Evolutionary conservation across 2,888 invertebrate species (phyloP).

Genomic region (Trichopria drosophilae): DNA sequence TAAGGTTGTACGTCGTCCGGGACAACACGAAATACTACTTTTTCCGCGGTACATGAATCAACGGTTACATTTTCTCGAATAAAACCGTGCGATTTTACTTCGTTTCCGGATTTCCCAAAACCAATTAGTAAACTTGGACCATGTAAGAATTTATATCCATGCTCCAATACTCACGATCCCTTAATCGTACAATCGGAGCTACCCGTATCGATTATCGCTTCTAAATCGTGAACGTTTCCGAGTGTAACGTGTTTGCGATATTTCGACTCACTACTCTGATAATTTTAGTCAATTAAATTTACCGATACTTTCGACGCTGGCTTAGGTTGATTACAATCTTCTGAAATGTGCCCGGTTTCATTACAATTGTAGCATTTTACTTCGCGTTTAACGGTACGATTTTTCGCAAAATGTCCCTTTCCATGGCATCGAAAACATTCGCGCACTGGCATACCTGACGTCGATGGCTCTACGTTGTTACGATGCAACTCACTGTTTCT

Average conservation of each 20-base stretch:
- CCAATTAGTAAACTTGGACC: slow-evolving; percentile 19
- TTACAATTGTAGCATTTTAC: too few species aligned
- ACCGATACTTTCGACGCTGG: background rate
- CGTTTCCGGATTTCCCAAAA: slow-evolving; percentile 22
- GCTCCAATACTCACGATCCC: slow-evolving; percentile 26
- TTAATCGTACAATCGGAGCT: too few species aligned
- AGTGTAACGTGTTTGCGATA: slow-evolving; percentile 17
- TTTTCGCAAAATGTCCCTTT: too few species aligned
- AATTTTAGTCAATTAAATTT: too few species aligned
- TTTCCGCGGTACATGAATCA: slow-evolving; percentile 28
- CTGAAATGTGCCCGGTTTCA: background rate
- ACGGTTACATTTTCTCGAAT: slow-evolving; percentile 21
- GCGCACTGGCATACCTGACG: too few species aligned
- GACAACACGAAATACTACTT: slow-evolving; percentile 33
- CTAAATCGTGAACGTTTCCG: slow-evolving; percentile 8
- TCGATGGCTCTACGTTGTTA: background rate
- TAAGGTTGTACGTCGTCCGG: slow-evolving; percentile 35
- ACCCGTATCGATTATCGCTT: too few species aligned
- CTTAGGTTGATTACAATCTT: background rate
- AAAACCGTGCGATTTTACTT: slow-evolving; percentile 25
- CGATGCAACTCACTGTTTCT: background rate
- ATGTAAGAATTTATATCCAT: slow-evolving; percentile 10
- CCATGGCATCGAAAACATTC: background rate
- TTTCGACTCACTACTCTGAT: too few species aligned
- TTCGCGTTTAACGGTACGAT: too few species aligned